Evolutionary conservation across 1,140 invertebrate genomes (phyloP).

Genomic region (Calycopis cecrops): DNA sequence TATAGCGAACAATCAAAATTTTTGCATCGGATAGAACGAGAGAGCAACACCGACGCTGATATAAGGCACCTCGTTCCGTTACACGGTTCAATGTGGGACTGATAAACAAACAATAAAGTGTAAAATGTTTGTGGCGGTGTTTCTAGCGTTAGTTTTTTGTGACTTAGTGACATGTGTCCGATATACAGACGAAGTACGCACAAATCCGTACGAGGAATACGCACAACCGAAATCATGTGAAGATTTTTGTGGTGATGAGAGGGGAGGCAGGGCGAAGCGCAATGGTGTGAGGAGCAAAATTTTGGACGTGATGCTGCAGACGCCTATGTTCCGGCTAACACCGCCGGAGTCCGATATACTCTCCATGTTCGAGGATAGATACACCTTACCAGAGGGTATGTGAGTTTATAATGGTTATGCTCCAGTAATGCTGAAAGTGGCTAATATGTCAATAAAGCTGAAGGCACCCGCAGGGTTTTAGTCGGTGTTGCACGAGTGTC

Average conservation of each 20-base stretch:
- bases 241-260: constrained; percentile 26
- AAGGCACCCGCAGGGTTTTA: too few species aligned
- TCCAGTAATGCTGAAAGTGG: too few species aligned
- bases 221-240: constrained; percentile 28
- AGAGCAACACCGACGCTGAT: background rate
- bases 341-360: constrained; percentile 37
- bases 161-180: background rate
- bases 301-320: constrained; percentile 45
- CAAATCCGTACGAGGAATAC: constrained; percentile 24
- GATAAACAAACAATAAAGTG: background rate
- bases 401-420: background rate
- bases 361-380: constrained; percentile 43
- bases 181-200: background rate
- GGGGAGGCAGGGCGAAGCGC: constrained; percentile 27
- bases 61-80: background rate
- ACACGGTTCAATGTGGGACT: background rate
- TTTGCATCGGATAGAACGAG: background rate
- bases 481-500: too few species aligned
- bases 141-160: constrained; percentile 16
- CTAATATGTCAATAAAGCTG: too few species aligned
- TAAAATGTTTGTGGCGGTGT: background rate
- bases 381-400: constrained; percentile 52
- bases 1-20: too few species aligned
- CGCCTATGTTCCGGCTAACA: constrained; percentile 32
- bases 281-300: constrained; percentile 36